Evolutionary conservation across 1,140 invertebrate species (phyloP).

Genomic region (Anoplolepis gracilipes): DNA sequence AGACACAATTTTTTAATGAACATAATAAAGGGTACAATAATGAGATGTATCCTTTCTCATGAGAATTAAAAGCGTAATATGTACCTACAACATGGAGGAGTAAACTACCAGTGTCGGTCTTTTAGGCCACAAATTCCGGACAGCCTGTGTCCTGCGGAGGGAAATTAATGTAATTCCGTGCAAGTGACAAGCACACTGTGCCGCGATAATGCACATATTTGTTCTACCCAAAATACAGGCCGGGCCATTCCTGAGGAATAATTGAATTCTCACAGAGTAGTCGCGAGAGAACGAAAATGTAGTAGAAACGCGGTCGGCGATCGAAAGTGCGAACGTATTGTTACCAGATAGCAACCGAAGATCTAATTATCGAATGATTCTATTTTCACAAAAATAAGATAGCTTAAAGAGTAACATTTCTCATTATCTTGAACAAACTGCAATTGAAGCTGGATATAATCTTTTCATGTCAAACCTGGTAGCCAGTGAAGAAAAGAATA

Average conservation of each 20-base stretch:
- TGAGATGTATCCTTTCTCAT: neutral
- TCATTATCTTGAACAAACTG: neutral
- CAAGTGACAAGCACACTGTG: constrained; percentile 49
- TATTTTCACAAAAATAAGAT: constrained; percentile 44
- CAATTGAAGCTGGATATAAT: constrained; percentile 23
- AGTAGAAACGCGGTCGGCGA: constrained; percentile 8
- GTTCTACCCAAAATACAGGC: constrained; percentile 49
- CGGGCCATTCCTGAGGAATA: constrained; percentile 51
- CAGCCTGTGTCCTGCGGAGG: constrained; percentile 17
- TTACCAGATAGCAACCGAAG: constrained; percentile 24
- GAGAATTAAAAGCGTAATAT: constrained; percentile 9
- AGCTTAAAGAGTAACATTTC: constrained; percentile 4
- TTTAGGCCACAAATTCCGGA: constrained; percentile 48
- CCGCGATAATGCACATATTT: constrained; percentile 29
- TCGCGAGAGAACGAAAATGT: constrained; percentile 47
- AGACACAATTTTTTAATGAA: neutral
- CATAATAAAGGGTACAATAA: neutral
- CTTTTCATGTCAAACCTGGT: constrained; percentile 5
- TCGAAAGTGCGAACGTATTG: neutral
- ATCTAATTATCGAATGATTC: constrained; percentile 16
- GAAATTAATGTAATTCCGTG: constrained; percentile 61
- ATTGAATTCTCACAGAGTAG: constrained; percentile 55
- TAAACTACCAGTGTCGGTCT: constrained; percentile 31
- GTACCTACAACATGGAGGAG: neutral
- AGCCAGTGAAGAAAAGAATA: constrained; percentile 13